These are phyloP conservation scores for Anticlea derivata DNA, from an alignment of 2,888 invertebrate species.

Conservation along the genomic window DNA sequence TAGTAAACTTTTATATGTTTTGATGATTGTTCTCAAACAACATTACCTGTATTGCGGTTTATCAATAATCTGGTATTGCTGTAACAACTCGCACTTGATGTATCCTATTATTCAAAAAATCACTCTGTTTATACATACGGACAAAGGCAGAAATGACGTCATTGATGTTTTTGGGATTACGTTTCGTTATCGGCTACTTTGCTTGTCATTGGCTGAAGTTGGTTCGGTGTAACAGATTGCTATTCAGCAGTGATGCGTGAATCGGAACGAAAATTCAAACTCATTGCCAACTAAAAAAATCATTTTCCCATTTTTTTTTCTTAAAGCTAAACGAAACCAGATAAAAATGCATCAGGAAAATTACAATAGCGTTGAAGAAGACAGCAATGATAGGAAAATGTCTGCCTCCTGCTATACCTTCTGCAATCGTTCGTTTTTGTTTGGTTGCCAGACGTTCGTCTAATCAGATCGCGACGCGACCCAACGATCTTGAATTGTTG, in stretches of 20 bases:
- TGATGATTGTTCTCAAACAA: not conserved
- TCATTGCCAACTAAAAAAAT: not conserved
- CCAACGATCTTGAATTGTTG: slow-evolving; percentile 19
- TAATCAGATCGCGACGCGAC: too few relatives aligned
- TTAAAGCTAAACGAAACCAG: too few relatives aligned
- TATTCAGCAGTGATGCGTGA: not conserved
- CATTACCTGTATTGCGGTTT: slow-evolving; percentile 20
- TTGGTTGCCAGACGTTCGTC: too few relatives aligned
- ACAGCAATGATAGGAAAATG: too few relatives aligned
- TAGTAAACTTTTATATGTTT: not conserved
- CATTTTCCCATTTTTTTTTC: not conserved
- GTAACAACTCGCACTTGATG: slow-evolving; percentile 31
- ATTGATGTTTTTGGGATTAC: slow-evolving; percentile 37
- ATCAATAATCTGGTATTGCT: slow-evolving; percentile 5
- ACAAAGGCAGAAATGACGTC: slow-evolving; percentile 47
- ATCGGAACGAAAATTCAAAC: not conserved
- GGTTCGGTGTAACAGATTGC: too few relatives aligned
- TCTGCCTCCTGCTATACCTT: too few relatives aligned
- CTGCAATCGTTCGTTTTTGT: too few relatives aligned
- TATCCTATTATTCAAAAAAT: slow-evolving; percentile 44
- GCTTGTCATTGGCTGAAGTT: not conserved
- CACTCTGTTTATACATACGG: slow-evolving; percentile 44
- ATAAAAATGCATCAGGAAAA: too few relatives aligned
- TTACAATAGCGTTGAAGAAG: too few relatives aligned
- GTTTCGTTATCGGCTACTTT: slow-evolving; percentile 17